Conservation (phyloP, 2,113 vertebrate species). For the Phyllostomus hastatus region DNA sequence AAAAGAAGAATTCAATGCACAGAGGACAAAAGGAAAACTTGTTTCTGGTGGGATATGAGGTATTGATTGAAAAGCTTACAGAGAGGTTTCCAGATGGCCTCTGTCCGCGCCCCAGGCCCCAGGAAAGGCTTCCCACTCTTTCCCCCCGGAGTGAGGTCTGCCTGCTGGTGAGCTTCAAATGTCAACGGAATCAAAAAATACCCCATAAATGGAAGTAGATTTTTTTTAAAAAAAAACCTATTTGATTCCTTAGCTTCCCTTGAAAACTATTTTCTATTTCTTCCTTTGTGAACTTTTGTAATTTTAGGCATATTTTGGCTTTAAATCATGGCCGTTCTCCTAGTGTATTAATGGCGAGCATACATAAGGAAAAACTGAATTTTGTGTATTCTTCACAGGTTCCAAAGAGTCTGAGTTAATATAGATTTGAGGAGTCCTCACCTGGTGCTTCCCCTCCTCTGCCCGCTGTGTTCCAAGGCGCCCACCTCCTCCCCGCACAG, state of each 20-base stretch:
- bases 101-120: background rate
- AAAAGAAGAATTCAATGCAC: background rate
- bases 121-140: background rate
- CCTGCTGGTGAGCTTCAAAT: background rate
- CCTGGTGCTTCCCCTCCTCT: background rate
- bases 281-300: constrained; percentile 46
- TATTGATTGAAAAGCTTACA: background rate
- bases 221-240: background rate
- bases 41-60: background rate
- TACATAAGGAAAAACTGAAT: constrained; percentile 21
- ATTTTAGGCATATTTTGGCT: constrained; percentile 50
- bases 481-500: rapidly evolving
- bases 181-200: background rate
- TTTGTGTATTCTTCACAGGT: background rate
- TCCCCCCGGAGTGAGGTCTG: background rate
- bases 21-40: background rate
- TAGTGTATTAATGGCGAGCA: constrained; percentile 38
- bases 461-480: rapidly evolving
- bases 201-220: background rate
- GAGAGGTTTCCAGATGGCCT: background rate
- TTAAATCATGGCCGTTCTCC: constrained; percentile 20
- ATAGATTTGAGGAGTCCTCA: background rate
- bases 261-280: constrained; percentile 32
- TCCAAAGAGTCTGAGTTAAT: background rate
- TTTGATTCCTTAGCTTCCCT: constrained; percentile 43